A percentile compares a stretch with the other conserved stretches of the same genome.
Evolutionary conservation across 2,888 invertebrate genomes (phyloP).

Genomic region (Trichogramma evanescens): DNA sequence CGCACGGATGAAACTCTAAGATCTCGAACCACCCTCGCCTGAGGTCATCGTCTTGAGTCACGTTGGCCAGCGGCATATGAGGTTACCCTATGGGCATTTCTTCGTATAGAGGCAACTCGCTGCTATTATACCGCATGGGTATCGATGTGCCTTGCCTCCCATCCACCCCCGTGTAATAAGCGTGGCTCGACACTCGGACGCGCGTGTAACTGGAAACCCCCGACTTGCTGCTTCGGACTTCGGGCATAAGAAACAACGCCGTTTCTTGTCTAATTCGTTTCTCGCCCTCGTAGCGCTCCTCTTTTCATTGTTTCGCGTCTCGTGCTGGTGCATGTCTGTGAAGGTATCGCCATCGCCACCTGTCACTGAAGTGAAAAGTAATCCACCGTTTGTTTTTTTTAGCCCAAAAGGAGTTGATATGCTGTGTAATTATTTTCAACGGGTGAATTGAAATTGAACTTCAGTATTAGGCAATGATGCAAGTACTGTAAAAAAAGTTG

Average conservation of each 20-base stretch:
- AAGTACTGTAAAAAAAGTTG: too few relatives aligned
- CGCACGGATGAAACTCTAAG: too few relatives aligned
- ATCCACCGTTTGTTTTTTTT: constrained; percentile 25
- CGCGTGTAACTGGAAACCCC: constrained; percentile 38
- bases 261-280: constrained; percentile 39
- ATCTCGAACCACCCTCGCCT: constrained; percentile 16
- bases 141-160: constrained; percentile 26
- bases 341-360: constrained; percentile 13
- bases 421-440: too few relatives aligned
- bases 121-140: constrained; percentile 21
- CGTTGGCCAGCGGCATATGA: constrained; percentile 22
- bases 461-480: too few relatives aligned
- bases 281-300: constrained; percentile 20
- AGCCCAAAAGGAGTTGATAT: too few relatives aligned
- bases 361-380: constrained; percentile 33
- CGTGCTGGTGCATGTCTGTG: background rate
- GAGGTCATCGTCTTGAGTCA: background rate
- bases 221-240: background rate
- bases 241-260: too few relatives aligned
- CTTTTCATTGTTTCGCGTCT: constrained; percentile 13
- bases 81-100: constrained; percentile 29
- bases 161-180: too few relatives aligned
- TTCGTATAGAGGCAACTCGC: constrained; percentile 26
- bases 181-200: background rate
- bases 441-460: too few relatives aligned